Percentiles rank a stretch among this genome's conserved stretches.
These are phyloP conservation scores for Halcyon badia DNA, from an alignment of 2,797 vertebrate genomes.

Conservation along the genomic window DNA sequence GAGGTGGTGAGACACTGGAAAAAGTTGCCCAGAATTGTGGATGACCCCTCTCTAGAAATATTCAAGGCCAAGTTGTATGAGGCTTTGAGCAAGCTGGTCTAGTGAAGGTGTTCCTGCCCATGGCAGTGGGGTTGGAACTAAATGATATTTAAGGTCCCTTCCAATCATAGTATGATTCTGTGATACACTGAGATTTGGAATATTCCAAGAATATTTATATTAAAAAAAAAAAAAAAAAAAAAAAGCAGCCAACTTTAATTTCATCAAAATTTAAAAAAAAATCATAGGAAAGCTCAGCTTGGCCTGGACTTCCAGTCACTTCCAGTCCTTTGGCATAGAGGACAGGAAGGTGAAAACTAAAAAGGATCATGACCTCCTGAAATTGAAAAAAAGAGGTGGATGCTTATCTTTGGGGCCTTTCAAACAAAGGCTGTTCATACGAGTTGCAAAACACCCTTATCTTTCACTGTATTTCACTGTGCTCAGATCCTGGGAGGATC, in stretches of 20 bases:
- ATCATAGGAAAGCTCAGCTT: background rate
- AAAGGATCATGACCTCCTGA: background rate
- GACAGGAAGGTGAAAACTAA: background rate
- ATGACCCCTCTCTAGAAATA: background rate
- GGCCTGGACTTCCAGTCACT: background rate
- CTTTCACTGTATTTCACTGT: background rate
- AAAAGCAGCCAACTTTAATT: background rate
- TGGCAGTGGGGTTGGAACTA: background rate
- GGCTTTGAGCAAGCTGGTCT: background rate
- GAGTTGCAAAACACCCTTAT: background rate
- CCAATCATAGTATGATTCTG: background rate
- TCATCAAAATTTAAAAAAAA: background rate
- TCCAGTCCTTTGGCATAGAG: background rate
- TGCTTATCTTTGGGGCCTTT: conserved; percentile 15
- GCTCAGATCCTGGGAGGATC: background rate
- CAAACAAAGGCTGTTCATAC: background rate
- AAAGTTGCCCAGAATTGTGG: background rate
- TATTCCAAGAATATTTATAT: background rate
- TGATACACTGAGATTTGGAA: background rate
- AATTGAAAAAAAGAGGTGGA: background rate
- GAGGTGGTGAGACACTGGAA: background rate
- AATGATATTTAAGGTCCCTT: background rate
- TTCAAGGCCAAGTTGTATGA: background rate
- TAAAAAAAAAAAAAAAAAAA: background rate
- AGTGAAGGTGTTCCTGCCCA: background rate